Evolutionary conservation across 2,888 invertebrate species (phyloP).

Genomic region (Lissonota sp.): DNA sequence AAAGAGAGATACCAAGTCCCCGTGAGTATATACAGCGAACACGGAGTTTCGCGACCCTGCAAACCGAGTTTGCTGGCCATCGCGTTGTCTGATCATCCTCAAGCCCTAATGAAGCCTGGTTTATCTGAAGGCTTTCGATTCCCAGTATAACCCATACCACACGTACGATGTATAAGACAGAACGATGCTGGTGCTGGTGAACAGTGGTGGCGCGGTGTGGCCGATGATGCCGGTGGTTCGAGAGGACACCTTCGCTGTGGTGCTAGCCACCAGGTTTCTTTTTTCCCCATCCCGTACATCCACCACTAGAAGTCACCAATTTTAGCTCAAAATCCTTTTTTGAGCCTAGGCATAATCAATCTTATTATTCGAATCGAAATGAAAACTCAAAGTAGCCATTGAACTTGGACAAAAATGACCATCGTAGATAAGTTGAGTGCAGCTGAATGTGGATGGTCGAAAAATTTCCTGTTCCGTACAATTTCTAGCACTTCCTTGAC

Average conservation of each 20-base stretch:
- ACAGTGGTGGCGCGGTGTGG: slow-evolving; percentile 58
- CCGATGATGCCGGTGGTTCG: slow-evolving; percentile 72
- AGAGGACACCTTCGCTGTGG: slow-evolving; percentile 82
- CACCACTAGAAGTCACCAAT: slow-evolving; percentile 77
- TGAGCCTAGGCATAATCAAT: too few relatives aligned
- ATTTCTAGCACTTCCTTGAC: too few relatives aligned
- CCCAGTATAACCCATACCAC: slow-evolving; percentile 83
- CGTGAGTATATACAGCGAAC: slow-evolving; percentile 32
- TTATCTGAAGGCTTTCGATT: slow-evolving; percentile 84
- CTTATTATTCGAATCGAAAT: too few relatives aligned
- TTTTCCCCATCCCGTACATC: slow-evolving; percentile 78
- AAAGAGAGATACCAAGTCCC: slow-evolving; percentile 62
- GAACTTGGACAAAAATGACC: too few relatives aligned
- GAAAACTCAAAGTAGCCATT: too few relatives aligned
- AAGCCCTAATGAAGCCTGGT: slow-evolving; percentile 83
- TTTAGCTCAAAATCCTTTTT: slow-evolving; percentile 13
- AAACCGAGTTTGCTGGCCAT: slow-evolving; percentile 74
- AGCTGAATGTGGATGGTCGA: too few relatives aligned
- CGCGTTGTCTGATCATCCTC: slow-evolving; percentile 84
- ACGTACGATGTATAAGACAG: slow-evolving; percentile 69
- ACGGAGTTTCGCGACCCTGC: slow-evolving; percentile 56
- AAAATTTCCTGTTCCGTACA: too few relatives aligned
- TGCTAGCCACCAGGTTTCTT: slow-evolving; percentile 71
- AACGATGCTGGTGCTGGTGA: slow-evolving; percentile 37
- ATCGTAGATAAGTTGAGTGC: too few relatives aligned